Conservation (phyloP, 2,113 vertebrate species). For the Rhinopomastus cyanomelas region DNA sequence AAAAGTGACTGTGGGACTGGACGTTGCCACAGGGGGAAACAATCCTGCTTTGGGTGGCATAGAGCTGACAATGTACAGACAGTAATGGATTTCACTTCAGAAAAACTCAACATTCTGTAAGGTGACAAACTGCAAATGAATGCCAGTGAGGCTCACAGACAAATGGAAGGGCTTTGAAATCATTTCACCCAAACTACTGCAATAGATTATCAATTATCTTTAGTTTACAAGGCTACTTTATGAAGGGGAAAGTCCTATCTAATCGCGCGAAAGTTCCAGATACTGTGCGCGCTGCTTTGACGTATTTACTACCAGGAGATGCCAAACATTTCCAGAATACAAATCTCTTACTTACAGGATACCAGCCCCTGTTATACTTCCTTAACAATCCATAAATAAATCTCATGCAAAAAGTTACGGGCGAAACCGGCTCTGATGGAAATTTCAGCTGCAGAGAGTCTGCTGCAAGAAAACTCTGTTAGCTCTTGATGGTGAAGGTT, state of each 20-base stretch:
- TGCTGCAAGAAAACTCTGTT: neutral
- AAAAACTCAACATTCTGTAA: neutral
- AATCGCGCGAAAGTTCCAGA: accelerated
- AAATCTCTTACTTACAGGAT: neutral
- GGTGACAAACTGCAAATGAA: neutral
- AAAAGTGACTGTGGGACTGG: neutral
- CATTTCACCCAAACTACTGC: neutral
- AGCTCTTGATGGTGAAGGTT: neutral
- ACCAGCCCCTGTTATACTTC: neutral
- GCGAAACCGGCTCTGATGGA: neutral
- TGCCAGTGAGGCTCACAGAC: neutral
- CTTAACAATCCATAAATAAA: neutral
- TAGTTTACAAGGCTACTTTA: neutral
- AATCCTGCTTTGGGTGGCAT: neutral
- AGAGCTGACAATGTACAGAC: neutral
- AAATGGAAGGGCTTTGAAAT: neutral
- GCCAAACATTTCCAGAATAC: neutral
- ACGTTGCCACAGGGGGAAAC: neutral
- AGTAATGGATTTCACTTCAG: neutral
- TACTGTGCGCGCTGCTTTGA: neutral
- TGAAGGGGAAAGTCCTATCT: neutral
- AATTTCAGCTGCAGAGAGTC: neutral
- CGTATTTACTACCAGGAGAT: neutral
- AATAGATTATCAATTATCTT: neutral
- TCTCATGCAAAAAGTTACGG: neutral